A percentile compares a stretch with the other conserved stretches of the same genome.
Conservation (phyloP, 1,140 invertebrate species). For the Drosophila funebris region DNA sequence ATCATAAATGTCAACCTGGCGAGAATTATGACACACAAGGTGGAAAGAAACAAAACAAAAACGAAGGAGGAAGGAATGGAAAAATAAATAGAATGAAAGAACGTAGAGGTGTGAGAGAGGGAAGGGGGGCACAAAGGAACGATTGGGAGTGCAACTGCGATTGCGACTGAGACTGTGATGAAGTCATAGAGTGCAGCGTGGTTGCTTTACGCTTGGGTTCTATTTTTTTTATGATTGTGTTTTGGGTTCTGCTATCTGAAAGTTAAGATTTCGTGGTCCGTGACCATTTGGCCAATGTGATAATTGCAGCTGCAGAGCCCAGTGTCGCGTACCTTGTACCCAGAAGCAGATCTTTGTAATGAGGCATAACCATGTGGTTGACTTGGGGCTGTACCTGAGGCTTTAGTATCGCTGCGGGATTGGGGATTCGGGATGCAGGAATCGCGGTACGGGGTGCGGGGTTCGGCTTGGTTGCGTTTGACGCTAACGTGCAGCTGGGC, state of each 20-base stretch:
- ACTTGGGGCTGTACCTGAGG: constrained; percentile 10
- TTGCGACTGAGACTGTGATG: constrained; percentile 39
- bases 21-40: constrained; percentile 76
- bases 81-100: background rate
- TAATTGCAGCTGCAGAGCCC: constrained; percentile 68
- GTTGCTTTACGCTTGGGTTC: constrained; percentile 14
- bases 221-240: constrained; percentile 10
- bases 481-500: constrained; percentile 79
- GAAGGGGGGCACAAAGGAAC: no score
- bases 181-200: constrained; percentile 51
- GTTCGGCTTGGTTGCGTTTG: constrained; percentile 49
- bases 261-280: constrained; percentile 82
- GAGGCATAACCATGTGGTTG: constrained; percentile 50
- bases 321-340: background rate
- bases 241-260: constrained; percentile 52
- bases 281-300: constrained; percentile 83
- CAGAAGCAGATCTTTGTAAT: constrained; percentile 56
- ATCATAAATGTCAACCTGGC: constrained; percentile 81
- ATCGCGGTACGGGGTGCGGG: background rate
- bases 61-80: background rate
- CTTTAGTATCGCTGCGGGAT: constrained; percentile 29
- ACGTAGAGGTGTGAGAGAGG: background rate
- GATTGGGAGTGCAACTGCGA: constrained; percentile 4
- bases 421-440: background rate
- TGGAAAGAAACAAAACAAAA: constrained; percentile 19